phyloP scores from a whole-genome alignment of 1,140 invertebrate genomes.

The Drosophila punjabiensis region DNA sequence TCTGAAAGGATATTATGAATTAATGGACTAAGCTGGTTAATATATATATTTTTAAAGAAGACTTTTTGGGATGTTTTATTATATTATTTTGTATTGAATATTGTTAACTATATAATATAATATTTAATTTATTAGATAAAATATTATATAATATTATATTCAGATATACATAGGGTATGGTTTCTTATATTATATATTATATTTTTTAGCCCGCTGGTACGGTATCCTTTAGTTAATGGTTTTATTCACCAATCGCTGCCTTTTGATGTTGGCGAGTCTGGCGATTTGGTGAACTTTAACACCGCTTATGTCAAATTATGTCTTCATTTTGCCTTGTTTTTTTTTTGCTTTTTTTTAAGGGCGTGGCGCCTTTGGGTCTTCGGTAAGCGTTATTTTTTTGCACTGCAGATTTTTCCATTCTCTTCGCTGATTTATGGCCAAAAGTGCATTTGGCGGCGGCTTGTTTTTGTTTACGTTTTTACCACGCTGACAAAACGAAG shows the following conservation, averaged over 20 bases:
- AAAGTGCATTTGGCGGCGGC: constrained; percentile 56
- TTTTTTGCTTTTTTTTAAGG: constrained; percentile 12
- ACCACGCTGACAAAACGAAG: constrained; percentile 64
- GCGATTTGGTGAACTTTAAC: constrained; percentile 74
- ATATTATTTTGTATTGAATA: no score
- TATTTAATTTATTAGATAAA: no score
- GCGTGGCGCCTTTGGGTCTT: constrained; percentile 58
- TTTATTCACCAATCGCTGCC: constrained; percentile 20
- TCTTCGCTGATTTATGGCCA: constrained; percentile 51
- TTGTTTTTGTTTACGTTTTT: constrained; percentile 82
- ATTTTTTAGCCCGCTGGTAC: neutral
- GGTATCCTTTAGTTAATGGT: constrained; percentile 4
- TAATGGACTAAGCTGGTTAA: no score
- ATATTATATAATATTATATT: no score
- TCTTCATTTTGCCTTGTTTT: constrained; percentile 60
- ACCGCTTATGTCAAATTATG: constrained; percentile 84
- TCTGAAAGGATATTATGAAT: neutral
- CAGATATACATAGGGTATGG: no score
- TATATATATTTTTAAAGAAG: neutral
- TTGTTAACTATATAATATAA: no score
- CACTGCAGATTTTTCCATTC: constrained; percentile 35
- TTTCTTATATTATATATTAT: neutral
- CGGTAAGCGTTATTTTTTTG: constrained; percentile 16
- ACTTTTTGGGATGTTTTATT: neutral
- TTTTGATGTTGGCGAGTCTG: constrained; percentile 50